phyloP scores from a whole-genome alignment of 1,140 invertebrate species.

The Liolophura sinensis region DNA sequence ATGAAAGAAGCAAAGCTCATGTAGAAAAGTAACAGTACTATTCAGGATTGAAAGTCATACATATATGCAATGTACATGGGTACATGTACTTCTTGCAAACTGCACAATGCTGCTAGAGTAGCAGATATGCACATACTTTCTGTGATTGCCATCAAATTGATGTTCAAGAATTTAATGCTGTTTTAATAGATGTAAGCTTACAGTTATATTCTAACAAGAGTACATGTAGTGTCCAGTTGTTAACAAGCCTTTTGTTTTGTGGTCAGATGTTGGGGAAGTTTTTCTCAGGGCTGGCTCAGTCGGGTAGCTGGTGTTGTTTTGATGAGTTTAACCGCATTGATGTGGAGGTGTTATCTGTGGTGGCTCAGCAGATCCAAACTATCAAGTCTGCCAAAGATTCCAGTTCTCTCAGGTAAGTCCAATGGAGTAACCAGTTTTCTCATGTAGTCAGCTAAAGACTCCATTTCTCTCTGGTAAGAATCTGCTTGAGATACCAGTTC shows the following conservation, averaged over 20 bases:
- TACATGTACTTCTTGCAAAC: too few species aligned
- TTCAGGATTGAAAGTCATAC: too few species aligned
- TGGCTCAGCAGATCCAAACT: conserved; percentile 58
- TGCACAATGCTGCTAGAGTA: too few species aligned
- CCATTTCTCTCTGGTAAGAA: neutral
- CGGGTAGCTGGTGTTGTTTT: conserved; percentile 88
- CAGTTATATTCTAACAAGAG: too few species aligned
- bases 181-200: too few species aligned
- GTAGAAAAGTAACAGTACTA: too few species aligned
- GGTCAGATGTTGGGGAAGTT: conserved; percentile 63
- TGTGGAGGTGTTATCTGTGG: conserved; percentile 83
- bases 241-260: too few species aligned
- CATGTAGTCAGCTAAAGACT: conserved; percentile 1
- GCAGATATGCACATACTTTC: too few species aligned
- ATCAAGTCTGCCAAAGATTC: conserved; percentile 54
- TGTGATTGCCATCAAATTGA: too few species aligned
- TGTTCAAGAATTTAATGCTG: too few species aligned
- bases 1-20: neutral
- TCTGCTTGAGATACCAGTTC: neutral
- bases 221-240: too few species aligned
- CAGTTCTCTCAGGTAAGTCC: conserved; percentile 24
- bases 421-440: conserved; percentile 29
- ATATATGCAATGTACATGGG: too few species aligned
- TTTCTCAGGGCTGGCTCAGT: conserved; percentile 82
- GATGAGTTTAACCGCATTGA: conserved; percentile 91